phyloP scores from a whole-genome alignment of 2,113 vertebrate species.

The Smithornis capensis region DNA sequence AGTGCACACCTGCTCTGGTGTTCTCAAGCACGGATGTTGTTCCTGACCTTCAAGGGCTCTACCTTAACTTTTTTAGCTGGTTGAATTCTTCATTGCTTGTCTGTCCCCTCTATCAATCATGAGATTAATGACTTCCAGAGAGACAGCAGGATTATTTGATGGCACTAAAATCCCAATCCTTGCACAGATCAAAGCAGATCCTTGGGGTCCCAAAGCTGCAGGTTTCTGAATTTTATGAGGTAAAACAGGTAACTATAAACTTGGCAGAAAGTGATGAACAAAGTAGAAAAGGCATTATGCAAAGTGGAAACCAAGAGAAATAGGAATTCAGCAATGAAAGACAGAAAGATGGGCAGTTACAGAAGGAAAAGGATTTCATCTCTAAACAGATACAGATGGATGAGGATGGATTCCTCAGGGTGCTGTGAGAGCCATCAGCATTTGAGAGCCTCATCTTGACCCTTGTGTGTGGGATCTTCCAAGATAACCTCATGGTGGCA shows the following conservation, averaged over 20 bases:
- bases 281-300: neutral
- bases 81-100: neutral
- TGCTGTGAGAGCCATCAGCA: neutral
- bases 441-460: neutral
- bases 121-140: neutral
- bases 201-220: neutral
- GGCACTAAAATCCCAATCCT: neutral
- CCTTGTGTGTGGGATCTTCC: neutral
- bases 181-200: neutral
- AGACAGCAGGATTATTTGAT: neutral
- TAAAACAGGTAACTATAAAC: neutral
- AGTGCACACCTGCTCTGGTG: neutral
- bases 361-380: neutral
- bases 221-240: neutral
- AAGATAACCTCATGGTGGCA: neutral
- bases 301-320: neutral
- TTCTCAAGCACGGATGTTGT: neutral
- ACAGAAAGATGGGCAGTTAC: neutral
- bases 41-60: neutral
- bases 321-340: neutral
- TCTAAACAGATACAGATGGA: neutral
- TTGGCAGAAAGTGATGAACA: neutral
- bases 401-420: neutral
- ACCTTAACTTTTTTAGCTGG: neutral
- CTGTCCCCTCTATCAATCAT: neutral